Evolutionary conservation across 1,140 invertebrate genomes (phyloP).

Genomic region (Steinernema feltiae): DNA sequence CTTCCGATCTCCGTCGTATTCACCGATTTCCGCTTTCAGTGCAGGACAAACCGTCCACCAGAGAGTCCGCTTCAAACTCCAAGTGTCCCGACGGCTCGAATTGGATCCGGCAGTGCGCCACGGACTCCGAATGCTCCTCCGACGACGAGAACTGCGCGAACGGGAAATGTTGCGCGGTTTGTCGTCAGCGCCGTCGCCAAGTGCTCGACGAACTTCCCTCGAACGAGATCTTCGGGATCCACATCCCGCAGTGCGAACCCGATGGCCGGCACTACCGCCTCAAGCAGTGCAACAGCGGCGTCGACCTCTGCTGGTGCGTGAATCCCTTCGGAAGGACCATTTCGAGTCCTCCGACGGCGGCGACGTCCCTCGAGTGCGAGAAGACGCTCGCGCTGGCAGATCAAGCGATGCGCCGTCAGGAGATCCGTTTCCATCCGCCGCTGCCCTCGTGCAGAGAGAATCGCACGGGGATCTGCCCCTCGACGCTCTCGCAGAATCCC

Average conservation of each 20-base stretch:
- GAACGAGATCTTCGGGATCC: constrained; percentile 4
- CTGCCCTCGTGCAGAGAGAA: not conserved
- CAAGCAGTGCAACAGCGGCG: constrained; percentile 7
- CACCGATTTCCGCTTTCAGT: not conserved
- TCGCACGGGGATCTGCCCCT: not conserved
- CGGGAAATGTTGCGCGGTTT: not conserved
- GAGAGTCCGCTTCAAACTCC: not conserved
- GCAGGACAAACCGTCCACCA: not conserved
- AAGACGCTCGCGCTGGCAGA: not conserved
- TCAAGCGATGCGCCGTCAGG: not conserved
- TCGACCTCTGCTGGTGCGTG: not conserved
- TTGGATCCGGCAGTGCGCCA: not conserved
- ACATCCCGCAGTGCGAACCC: not conserved
- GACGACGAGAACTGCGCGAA: not conserved
- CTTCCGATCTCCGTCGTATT: not conserved
- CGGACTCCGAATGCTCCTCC: not conserved
- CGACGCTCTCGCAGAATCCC: not conserved
- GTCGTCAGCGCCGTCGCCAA: not conserved
- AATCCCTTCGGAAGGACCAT: not conserved
- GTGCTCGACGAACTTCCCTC: not conserved
- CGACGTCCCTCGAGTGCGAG: not conserved
- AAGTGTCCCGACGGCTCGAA: not conserved
- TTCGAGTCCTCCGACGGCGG: not conserved
- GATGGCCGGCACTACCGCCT: not conserved
- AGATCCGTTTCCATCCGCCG: constrained; percentile 8